phyloP scores from a whole-genome alignment of 2,113 vertebrate genomes.

The Vulpes vulpes region DNA sequence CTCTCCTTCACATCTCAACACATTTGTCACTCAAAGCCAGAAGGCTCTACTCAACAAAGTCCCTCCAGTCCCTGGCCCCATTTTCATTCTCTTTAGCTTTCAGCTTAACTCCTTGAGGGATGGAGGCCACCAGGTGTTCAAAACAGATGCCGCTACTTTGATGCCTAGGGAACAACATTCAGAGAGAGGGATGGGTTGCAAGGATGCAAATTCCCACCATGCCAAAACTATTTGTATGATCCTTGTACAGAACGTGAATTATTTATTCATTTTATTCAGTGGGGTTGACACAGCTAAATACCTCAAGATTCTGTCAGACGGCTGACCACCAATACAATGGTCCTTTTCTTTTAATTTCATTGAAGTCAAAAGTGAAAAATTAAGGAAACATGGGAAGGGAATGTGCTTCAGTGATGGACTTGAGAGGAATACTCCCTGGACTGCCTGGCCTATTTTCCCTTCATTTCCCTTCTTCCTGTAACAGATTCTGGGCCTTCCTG shows the following conservation, averaged over 20 bases:
- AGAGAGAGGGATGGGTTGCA: background rate
- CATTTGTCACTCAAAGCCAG: constrained; percentile 68
- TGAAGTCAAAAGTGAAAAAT: background rate
- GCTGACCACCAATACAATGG: background rate
- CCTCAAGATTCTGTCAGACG: background rate
- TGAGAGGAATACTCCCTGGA: no score
- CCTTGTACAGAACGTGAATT: constrained; percentile 33
- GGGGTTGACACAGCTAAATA: background rate
- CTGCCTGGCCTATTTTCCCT: background rate
- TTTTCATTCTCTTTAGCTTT: constrained; percentile 57
- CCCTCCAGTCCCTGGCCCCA: background rate
- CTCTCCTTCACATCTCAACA: constrained; percentile 59
- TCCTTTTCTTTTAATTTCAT: background rate
- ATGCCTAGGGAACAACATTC: constrained; percentile 2
- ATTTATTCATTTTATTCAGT: background rate
- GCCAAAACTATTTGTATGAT: constrained; percentile 32
- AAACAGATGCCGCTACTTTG: background rate
- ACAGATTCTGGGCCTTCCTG: background rate
- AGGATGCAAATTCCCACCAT: background rate
- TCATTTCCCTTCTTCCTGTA: background rate
- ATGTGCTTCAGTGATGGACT: background rate
- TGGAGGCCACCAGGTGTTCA: constrained; percentile 44
- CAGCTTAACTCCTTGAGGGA: constrained; percentile 49
- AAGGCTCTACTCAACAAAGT: constrained; percentile 39
- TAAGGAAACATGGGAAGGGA: background rate